These are phyloP conservation scores for Pipistrellus kuhlii DNA, from an alignment of 2,797 vertebrate genomes.

Conservation along the genomic window DNA sequence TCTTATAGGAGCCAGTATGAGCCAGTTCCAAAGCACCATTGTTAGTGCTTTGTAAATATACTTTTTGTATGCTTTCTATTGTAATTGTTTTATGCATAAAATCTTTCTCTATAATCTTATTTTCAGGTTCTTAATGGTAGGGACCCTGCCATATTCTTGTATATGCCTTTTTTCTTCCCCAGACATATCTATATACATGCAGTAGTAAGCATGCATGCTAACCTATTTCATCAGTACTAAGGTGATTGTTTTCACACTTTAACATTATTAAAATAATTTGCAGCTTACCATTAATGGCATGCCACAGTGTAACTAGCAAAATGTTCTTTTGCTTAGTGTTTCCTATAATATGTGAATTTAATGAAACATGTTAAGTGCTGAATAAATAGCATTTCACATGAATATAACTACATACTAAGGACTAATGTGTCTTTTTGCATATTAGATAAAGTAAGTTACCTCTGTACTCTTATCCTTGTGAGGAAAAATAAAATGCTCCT, in stretches of 20 bases:
- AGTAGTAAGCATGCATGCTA: background rate
- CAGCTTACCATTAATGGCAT: background rate
- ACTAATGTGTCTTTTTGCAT: slow-evolving; percentile 1
- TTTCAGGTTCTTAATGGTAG: background rate
- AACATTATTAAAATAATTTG: slow-evolving; percentile 6
- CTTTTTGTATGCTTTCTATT: background rate
- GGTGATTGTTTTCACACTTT: background rate
- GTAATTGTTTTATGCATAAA: slow-evolving; percentile 20
- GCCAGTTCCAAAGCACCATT: background rate
- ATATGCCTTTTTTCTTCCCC: background rate
- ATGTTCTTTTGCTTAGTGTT: background rate
- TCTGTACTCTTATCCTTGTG: background rate
- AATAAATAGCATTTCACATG: slow-evolving; percentile 25
- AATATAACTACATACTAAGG: background rate
- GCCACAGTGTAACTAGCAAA: background rate
- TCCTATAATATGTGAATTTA: slow-evolving; percentile 17
- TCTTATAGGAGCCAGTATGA: background rate
- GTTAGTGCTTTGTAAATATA: background rate
- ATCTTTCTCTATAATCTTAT: background rate
- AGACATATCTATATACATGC: background rate
- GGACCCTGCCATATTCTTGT: background rate
- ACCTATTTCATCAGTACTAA: background rate
- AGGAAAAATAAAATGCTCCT: background rate
- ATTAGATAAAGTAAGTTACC: slow-evolving; percentile 3
- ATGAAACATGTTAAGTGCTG: background rate